Evolutionary conservation across 2,113 vertebrate species (phyloP).

Genomic region (Montifringilla adamsi): DNA sequence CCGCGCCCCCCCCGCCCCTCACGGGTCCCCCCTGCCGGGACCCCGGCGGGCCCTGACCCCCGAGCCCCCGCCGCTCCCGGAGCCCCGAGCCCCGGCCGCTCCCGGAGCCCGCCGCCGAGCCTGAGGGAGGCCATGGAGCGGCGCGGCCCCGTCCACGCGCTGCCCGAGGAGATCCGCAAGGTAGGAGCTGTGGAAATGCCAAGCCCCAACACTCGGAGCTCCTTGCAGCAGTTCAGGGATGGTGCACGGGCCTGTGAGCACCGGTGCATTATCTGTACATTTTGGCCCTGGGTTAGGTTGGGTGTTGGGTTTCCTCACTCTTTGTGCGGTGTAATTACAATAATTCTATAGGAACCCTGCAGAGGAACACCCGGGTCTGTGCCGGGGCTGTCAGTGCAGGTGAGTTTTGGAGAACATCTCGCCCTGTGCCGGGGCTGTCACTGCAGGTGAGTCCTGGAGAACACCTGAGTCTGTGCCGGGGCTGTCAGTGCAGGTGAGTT

Average conservation of each 20-base stretch:
- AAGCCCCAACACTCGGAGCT: accelerated
- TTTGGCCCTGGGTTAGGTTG: background rate
- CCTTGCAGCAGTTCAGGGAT: accelerated
- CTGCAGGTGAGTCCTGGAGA: background rate
- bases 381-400: background rate
- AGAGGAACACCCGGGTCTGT: background rate
- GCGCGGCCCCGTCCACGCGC: slow-evolving; percentile 46
- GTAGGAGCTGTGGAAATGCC: slow-evolving; percentile 3
- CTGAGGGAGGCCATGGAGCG: slow-evolving; percentile 60
- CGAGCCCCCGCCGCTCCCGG: background rate
- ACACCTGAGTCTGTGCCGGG: background rate
- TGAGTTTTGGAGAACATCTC: background rate
- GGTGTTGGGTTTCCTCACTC: background rate
- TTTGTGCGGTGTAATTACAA: background rate
- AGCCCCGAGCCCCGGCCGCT: background rate
- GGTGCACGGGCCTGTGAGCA: background rate
- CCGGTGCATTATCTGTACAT: accelerated
- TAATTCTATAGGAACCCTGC: background rate
- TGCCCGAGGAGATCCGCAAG: slow-evolving; percentile 75
- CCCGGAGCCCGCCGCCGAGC: background rate
- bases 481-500: no score
- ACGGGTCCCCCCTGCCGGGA: background rate
- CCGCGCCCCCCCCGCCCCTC: background rate
- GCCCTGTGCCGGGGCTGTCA: background rate
- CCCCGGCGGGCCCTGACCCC: background rate